Evolutionary conservation across 2,113 vertebrate genomes (phyloP), one percentile per base, ranked within the genome.

Genomic region (Ceyx melanurus): DNA sequence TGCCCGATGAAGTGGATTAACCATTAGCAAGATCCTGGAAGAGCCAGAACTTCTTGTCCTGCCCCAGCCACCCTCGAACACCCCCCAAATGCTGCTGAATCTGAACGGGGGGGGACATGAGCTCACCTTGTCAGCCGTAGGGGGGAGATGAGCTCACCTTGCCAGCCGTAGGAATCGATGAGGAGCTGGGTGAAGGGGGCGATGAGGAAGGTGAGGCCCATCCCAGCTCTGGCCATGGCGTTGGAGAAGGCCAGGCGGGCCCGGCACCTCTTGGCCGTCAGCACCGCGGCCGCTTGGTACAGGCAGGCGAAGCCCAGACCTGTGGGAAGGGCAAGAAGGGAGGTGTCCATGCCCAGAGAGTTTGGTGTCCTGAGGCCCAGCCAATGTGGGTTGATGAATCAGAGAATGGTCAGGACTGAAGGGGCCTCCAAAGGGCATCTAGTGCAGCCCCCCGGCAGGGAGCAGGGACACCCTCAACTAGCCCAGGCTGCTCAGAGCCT

Each of bases 71-170:
- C 48, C 51, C 51, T 51, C 25, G 8, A 45, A 45, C 45, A 45
- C 45, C 45, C 31, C 54, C 26, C 16, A 2, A 4, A 17, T 2
- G 37, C 21, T 2, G 40, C 0, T 2, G 25, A 5, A 1, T 2
- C 2, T 1, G 72, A 10, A 8, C 3, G 0, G 6, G 72, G 81
- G 68, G 54, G 35, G 35, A 35, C 35, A 5, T 7, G 19, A 1
- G 28, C 97, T 95, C 95, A 99, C 99, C 99, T 98, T 98, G 98
- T 99, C 99, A 99, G 54, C 98, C 97, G 11, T 99, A 99, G 10
- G 70, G 68, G 54, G 33, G 33, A 35, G 33, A 5, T 7, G 19
- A 1, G 28, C 97, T 95, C 95, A 99, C 99, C 99, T 98, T 98
- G 98, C 99, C 99, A 99, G 54, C 98, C 97, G 11, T 99, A 99